Conservation (phyloP, 2,797 vertebrate genomes). For the Threskiornis aethiopicus region DNA sequence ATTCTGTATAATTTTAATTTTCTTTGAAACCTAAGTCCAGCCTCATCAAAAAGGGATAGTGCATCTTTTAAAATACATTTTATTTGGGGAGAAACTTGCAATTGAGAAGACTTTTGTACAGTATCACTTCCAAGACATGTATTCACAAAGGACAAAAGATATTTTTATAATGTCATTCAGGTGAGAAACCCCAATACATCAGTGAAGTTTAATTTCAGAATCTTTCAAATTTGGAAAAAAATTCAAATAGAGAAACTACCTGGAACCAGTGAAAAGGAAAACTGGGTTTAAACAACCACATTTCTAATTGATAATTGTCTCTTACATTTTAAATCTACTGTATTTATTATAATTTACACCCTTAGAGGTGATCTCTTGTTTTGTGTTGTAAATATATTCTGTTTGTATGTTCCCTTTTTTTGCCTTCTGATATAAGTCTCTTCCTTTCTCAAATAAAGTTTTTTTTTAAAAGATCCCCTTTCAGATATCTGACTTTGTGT, state of each 20-base stretch:
- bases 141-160: slow-evolving; percentile 63
- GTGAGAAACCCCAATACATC: slow-evolving; percentile 59
- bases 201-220: slow-evolving; percentile 53
- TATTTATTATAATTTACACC: slow-evolving; percentile 88
- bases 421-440: slow-evolving; percentile 92
- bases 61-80: slow-evolving; percentile 78
- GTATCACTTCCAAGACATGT: slow-evolving; percentile 66
- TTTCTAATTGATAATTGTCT: slow-evolving; percentile 77
- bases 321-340: slow-evolving; percentile 86
- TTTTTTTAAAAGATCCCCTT: slow-evolving; percentile 84
- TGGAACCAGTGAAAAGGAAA: slow-evolving; percentile 79
- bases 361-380: slow-evolving; percentile 82
- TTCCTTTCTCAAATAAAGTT: slow-evolving; percentile 93
- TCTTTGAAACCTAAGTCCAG: slow-evolving; percentile 55
- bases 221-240: slow-evolving; percentile 69
- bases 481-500: slow-evolving; percentile 82
- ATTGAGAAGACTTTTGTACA: slow-evolving; percentile 74
- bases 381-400: slow-evolving; percentile 91
- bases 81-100: slow-evolving; percentile 70
- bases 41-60: slow-evolving; percentile 74
- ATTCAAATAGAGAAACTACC: slow-evolving; percentile 71
- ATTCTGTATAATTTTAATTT: slow-evolving; percentile 58
- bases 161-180: slow-evolving; percentile 77
- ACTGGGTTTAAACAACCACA: slow-evolving; percentile 74
- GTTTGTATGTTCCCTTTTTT: slow-evolving; percentile 90